Base-by-base conservation (phyloP, 2,888 invertebrate species). In the Noctua fimbriata region DNA sequence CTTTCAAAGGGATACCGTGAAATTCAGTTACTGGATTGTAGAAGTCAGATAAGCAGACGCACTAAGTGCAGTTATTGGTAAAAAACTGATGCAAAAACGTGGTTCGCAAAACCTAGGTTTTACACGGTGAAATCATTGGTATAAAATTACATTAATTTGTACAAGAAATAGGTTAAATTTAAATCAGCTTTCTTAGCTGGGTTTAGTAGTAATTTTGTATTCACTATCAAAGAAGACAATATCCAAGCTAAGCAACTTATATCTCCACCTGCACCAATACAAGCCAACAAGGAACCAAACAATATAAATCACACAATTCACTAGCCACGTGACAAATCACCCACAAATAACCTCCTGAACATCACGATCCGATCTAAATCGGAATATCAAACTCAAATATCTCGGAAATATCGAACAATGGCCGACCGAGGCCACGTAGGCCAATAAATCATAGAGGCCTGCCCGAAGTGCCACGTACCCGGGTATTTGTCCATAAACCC, bases 401-500 rank as follows among this genome's bases (percentile, higher is more conserved):
- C 89, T 88, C 86, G 82, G 87, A 85, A 87, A 90, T 88, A 91
- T 88, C 88, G 87, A 80, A 88, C 91, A 90, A 89, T 89, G 84
- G 83, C 81, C 73, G 44, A 81, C 82, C 88, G 88, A 86, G 87
- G 89, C 90, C 91, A 90, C 90, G 89, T 90, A 86, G 83, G 84
- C 84, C 83, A 75, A 90, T 90, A 90, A 91, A 91, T 90, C 91
- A 88, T 87, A 78, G 86, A 82, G 82, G 85, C 83, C 88, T 87
- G 83, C 78, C 87, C 88, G 82, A 89, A 91, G 89, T 87, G 88
- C 86, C 88, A 88, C 87, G 88, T 86, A 87, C 89, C 88, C 89
- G 88, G 88, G 88, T 88, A 88, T 89, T 90, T 89, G 86, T 88
- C 89, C 88, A 90, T 91, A 90, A 92, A 91, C 88, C 89, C 88